Base-by-base conservation (phyloP, 2,888 invertebrate species). In the Mythimna loreyi region DNA sequence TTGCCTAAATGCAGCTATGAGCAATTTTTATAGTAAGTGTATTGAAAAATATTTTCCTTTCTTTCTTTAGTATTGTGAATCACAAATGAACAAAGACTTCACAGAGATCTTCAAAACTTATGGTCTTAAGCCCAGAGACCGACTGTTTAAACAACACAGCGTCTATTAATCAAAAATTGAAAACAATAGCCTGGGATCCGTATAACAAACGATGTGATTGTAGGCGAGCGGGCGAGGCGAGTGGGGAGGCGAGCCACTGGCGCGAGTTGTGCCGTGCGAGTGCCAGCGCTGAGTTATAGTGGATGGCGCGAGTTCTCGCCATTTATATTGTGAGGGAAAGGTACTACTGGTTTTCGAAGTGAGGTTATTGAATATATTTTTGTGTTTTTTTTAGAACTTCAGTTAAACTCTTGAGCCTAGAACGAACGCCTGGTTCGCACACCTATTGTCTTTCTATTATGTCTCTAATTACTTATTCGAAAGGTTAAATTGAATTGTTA, bases 231-330 rank as follows among this genome's bases (percentile, higher is more conserved):
- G 53, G 58, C 43, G 36, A 64, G 64, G 47, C 49, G 28, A 69
- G 75, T 30, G 19, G 53, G 49, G 36, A 64, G 64, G 47, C 55
- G 43, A 69, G 75, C 40, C 28, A 25, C 75, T 69, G 49, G 43
- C 43, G 74, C 73, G 30, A 80, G 72, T 80, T 74, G 78, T 74
- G 77, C 72, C 50, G 45, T 11, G 64, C 70, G 33, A 72, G 72
- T 49, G 72, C 66, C 56, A 56, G 47, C 19, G 56, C 5, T 77
- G 81, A 81, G 68, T 81, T 76, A 81, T 81, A 11, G 67, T 59
- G 13, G 52, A 81, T 66, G 65, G 78, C 78, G 40, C 64, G 56
- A 67, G 66, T 69, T 67, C 67, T 71, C 66, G 19, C 57, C 68
- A 79, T 81, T 81, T 76, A 71, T 81, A 76, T 76, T 58, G 33